A percentile compares a stretch with the other conserved stretches of the same genome.
These are phyloP conservation scores for Liposcelis brunnea DNA, from an alignment of 2,888 invertebrate species.

Conservation along the genomic window DNA sequence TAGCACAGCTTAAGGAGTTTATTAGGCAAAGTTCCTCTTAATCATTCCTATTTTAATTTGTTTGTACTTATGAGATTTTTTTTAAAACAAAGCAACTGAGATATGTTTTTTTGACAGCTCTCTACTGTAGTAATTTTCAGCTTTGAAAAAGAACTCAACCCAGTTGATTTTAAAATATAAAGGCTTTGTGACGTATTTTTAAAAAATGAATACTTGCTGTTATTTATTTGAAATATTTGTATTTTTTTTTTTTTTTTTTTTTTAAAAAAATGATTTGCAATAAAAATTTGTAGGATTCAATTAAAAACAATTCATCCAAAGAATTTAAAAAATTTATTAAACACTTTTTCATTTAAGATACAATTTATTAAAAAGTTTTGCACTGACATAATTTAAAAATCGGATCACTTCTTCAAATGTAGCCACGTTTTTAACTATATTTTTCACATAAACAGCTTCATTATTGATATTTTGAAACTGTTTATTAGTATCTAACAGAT, in stretches of 20 bases:
- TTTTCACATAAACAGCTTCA: not conserved
- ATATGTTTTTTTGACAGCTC: not conserved
- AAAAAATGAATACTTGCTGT: too few relatives aligned
- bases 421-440: not conserved
- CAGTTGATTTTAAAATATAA: too few relatives aligned
- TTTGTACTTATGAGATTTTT: not conserved
- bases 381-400: not conserved
- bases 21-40: not conserved
- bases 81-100: not conserved
- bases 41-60: not conserved
- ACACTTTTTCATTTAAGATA: not conserved
- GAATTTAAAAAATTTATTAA: not conserved
- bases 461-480: not conserved
- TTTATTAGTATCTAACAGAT: not conserved
- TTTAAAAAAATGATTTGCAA: not conserved
- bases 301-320: not conserved
- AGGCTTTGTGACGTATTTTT: too few relatives aligned
- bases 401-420: not conserved
- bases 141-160: too few relatives aligned
- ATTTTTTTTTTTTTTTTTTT: conserved; percentile 7
- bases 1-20: conserved; percentile 31
- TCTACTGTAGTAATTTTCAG: not conserved
- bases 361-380: conserved; percentile 2
- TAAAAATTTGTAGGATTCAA: too few relatives aligned
- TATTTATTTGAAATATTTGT: too few relatives aligned